These are phyloP conservation scores for Triplophysa siluroides DNA, from an alignment of 2,113 vertebrate species.

Conservation along the genomic window DNA sequence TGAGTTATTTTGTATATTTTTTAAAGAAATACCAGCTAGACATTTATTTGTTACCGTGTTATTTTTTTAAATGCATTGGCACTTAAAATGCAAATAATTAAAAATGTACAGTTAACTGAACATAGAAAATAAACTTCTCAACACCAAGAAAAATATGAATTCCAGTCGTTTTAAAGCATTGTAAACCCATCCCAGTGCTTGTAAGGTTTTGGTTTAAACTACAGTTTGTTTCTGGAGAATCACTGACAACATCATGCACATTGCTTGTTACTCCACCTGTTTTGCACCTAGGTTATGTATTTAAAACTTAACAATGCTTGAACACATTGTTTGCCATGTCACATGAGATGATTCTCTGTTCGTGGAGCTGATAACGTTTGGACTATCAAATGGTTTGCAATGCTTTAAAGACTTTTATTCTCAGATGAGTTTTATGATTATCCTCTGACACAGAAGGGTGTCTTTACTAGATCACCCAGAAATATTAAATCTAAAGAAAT, in stretches of 20 bases:
- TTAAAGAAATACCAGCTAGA: background rate
- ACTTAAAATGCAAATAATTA: background rate
- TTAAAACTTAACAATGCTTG: constrained; percentile 2
- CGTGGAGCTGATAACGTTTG: background rate
- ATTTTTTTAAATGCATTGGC: background rate
- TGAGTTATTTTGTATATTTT: background rate
- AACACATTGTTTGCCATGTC: background rate
- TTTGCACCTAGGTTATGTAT: constrained; percentile 18
- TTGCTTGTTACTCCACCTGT: constrained; percentile 13
- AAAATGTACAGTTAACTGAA: background rate
- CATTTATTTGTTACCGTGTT: background rate
- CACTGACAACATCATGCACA: background rate
- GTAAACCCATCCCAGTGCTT: background rate
- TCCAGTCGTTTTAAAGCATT: background rate
- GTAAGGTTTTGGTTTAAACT: background rate
- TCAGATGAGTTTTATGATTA: background rate
- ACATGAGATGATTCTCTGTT: background rate
- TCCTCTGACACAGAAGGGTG: background rate
- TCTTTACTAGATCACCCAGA: background rate
- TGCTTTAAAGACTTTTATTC: background rate
- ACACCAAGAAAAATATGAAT: background rate
- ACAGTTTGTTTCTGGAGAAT: background rate
- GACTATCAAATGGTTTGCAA: constrained; percentile 2
- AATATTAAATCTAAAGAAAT: background rate
- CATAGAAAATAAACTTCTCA: background rate